A percentile compares a stretch with the other conserved stretches of the same genome.
Conservation (phyloP, 2,797 vertebrate genomes). For the Brachymystax lenok region DNA sequence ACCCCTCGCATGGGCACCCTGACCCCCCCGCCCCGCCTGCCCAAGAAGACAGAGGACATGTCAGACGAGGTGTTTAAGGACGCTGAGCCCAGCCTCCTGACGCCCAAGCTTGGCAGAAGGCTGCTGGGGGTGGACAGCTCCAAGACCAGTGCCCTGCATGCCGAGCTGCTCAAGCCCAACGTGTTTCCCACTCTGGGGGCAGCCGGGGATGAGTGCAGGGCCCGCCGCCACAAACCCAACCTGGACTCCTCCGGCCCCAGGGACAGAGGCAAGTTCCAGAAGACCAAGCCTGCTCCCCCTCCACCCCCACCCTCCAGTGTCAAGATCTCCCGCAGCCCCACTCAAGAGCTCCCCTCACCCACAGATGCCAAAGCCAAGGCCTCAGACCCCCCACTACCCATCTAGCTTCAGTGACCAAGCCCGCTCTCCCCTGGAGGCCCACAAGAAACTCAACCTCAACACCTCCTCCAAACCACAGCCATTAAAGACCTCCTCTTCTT, state of each 20-base stretch:
- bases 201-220: slow-evolving; percentile 81
- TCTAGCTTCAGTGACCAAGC: slow-evolving; percentile 66
- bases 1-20: slow-evolving; percentile 78
- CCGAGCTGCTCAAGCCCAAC: slow-evolving; percentile 77
- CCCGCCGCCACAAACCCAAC: slow-evolving; percentile 83
- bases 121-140: slow-evolving; percentile 76
- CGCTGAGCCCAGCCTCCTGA: slow-evolving; percentile 82
- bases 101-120: slow-evolving; percentile 83
- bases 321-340: slow-evolving; percentile 80
- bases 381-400: slow-evolving; percentile 67
- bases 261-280: slow-evolving; percentile 86
- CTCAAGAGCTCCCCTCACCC: slow-evolving; percentile 75
- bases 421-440: slow-evolving; percentile 63
- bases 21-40: slow-evolving; percentile 87
- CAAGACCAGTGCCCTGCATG: slow-evolving; percentile 80
- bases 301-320: slow-evolving; percentile 79
- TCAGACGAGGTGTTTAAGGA: slow-evolving; percentile 85
- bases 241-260: slow-evolving; percentile 73
- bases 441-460: slow-evolving; percentile 80
- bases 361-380: slow-evolving; percentile 72
- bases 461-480: slow-evolving; percentile 80
- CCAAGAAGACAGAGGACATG: slow-evolving; percentile 80
- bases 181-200: slow-evolving; percentile 74
- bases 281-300: slow-evolving; percentile 89
- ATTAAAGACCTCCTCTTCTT: slow-evolving; percentile 58